phyloP scores from a whole-genome alignment of 2,797 vertebrate species.

The Margarornis squamiger region DNA sequence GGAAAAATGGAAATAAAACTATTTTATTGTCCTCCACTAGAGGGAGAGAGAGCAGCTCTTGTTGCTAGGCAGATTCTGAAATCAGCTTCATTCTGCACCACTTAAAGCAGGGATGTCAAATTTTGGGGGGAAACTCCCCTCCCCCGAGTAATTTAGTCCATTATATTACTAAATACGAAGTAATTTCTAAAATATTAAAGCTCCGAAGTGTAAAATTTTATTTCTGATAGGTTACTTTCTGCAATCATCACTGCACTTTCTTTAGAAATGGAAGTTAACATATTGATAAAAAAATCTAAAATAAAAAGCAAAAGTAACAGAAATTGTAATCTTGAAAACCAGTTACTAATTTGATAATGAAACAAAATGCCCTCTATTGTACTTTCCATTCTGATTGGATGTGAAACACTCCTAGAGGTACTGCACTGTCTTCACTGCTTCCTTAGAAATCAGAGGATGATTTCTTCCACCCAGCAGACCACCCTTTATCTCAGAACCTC shows the following conservation, averaged over 20 bases:
- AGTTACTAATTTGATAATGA: not conserved
- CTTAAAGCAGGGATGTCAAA: not conserved
- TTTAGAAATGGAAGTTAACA: not conserved
- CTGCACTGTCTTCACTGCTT: not conserved
- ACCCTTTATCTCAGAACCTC: not conserved
- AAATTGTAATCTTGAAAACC: not conserved
- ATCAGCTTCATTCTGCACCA: not conserved
- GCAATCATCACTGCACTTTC: not conserved
- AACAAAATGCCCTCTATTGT: not conserved
- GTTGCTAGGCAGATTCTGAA: conserved; percentile 50
- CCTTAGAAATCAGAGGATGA: not conserved
- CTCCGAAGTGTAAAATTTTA: not conserved
- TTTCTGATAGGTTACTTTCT: not conserved
- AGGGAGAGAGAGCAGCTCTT: conserved; percentile 37
- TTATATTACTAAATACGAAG: not conserved
- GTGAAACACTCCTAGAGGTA: not conserved
- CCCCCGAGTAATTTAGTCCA: not conserved
- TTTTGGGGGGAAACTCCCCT: rapidly evolving
- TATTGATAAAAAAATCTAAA: not conserved
- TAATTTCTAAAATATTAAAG: not conserved
- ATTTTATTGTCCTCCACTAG: conserved; percentile 28
- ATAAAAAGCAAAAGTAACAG: not conserved
- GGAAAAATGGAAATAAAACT: not conserved
- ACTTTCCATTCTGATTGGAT: not conserved
- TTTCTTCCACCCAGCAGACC: not conserved